These are phyloP conservation scores for Macrophya annulata DNA, from an alignment of 2,888 invertebrate genomes.

Conservation along the genomic window DNA sequence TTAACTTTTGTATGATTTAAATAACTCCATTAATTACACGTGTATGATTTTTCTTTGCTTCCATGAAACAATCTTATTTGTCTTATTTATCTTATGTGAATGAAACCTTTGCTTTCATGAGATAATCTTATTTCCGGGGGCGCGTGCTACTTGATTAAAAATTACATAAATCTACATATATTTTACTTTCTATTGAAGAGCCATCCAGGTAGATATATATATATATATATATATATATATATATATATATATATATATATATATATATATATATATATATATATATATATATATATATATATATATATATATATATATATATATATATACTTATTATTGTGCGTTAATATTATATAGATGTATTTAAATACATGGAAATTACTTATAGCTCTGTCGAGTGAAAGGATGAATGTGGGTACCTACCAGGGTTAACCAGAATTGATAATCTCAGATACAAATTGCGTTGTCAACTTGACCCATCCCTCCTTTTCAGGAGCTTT, in stretches of 20 bases:
- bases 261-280: too few species aligned
- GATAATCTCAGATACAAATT: constrained; percentile 50
- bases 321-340: too few species aligned
- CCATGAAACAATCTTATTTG: not conserved
- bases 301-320: too few species aligned
- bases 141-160: not conserved
- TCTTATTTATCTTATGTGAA: not conserved
- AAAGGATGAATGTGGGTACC: constrained; percentile 11
- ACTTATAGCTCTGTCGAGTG: constrained; percentile 4
- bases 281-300: too few species aligned
- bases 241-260: too few species aligned
- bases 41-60: not conserved
- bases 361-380: not conserved
- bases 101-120: not conserved
- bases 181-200: not conserved
- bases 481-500: constrained; percentile 11
- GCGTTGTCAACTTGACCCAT: constrained; percentile 27
- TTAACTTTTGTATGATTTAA: not conserved
- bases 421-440: not conserved
- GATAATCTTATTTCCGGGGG: not conserved
- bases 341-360: not conserved
- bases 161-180: not conserved
- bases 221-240: too few species aligned
- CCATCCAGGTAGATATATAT: not conserved
- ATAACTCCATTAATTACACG: not conserved